A percentile compares a stretch with the other conserved stretches of the same genome.
These are phyloP conservation scores for Agapostemon virescens DNA, from an alignment of 2,888 invertebrate species.

Conservation along the genomic window DNA sequence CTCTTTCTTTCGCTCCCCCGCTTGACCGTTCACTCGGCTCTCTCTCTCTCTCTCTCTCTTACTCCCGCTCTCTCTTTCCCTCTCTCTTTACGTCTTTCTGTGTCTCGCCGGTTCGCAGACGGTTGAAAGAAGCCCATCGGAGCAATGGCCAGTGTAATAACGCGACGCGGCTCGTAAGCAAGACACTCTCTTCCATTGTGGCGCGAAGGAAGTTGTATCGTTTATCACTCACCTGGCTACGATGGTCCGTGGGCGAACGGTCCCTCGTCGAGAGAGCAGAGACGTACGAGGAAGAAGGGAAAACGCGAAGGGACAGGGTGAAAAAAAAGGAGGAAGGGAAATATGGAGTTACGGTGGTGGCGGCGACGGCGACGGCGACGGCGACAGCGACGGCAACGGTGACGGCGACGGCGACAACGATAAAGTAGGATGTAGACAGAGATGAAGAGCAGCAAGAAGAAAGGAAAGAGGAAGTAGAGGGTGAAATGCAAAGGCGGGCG, in stretches of 20 bases:
- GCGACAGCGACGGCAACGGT: too few relatives aligned
- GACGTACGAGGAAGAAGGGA: conserved; percentile 39
- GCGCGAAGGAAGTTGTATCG: conserved; percentile 74
- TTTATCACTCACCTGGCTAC: conserved; percentile 77
- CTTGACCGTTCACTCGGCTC: conserved; percentile 10
- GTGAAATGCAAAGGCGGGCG: conserved; percentile 24
- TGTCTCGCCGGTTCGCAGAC: conserved; percentile 24
- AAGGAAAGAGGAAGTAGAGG: conserved; percentile 42
- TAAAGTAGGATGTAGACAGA: conserved; percentile 24
- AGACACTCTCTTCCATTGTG: conserved; percentile 51
- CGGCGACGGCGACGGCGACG: not conserved
- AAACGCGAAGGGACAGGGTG: conserved; percentile 10
- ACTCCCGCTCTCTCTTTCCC: conserved; percentile 12
- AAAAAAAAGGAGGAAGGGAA: conserved; percentile 40
- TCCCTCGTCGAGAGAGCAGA: conserved; percentile 68
- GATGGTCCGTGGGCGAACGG: conserved; percentile 69
- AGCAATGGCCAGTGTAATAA: conserved; percentile 57
- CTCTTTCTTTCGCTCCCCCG: conserved; percentile 18
- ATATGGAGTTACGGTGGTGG: conserved; percentile 24
- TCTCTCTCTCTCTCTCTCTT: conserved; percentile 17
- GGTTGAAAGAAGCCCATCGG: conserved; percentile 48
- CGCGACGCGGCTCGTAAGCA: conserved; percentile 47
- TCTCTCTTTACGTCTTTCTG: conserved; percentile 8
- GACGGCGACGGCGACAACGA: not conserved
- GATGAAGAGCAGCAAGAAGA: conserved; percentile 30